A percentile compares a stretch with the other conserved stretches of the same genome.
Evolutionary conservation across 2,888 invertebrate genomes (phyloP).

Genomic region (Amphiduros pacificus): DNA sequence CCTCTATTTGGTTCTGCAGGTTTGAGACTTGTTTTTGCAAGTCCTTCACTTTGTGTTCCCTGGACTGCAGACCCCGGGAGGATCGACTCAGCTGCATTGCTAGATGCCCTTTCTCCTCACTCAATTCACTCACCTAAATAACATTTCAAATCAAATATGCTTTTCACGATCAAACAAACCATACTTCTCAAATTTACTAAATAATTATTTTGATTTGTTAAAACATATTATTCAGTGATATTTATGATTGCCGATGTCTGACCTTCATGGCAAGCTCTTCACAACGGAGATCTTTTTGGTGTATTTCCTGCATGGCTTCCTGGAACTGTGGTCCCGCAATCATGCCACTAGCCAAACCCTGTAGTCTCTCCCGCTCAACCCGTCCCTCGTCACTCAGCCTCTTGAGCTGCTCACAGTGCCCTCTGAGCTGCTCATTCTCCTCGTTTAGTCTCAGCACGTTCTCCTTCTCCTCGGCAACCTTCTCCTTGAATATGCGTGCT

Average conservation of each 20-base stretch:
- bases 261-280: constrained; percentile 17
- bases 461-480: too few species aligned
- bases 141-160: background rate
- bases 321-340: constrained; percentile 1
- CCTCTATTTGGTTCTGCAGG: background rate
- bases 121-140: constrained; percentile 9
- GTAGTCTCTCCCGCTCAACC: constrained; percentile 1
- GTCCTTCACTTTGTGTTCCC: background rate
- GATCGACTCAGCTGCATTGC: constrained; percentile 1
- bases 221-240: background rate
- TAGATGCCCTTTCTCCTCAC: constrained; percentile 14
- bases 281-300: constrained; percentile 15
- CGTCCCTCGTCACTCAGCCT: background rate
- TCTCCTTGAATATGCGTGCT: too few species aligned
- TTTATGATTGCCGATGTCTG: background rate
- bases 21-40: background rate
- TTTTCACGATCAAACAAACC: too few species aligned
- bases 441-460: too few species aligned
- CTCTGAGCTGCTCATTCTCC: too few species aligned
- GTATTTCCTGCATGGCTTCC: constrained; percentile 12
- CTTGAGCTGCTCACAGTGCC: too few species aligned
- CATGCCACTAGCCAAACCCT: background rate
- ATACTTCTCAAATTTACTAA: background rate
- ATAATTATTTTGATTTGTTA: background rate
- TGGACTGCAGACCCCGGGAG: background rate